Evolutionary conservation across 92 coral and sea anemone species (phyloP), one percentile per base, ranked within the genome.

Genomic region (Phenganax subtilis): DNA sequence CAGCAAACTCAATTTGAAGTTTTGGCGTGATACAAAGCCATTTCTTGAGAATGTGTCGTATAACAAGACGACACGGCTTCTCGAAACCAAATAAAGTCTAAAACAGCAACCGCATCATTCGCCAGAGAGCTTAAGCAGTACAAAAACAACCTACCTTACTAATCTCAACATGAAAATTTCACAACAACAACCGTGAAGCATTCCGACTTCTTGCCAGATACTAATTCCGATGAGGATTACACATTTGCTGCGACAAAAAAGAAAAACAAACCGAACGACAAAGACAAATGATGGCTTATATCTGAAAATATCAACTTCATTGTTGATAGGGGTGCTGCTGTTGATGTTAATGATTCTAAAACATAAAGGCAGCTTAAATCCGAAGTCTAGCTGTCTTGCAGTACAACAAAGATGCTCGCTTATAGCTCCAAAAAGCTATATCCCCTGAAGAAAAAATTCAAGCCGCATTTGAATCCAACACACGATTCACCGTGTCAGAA

Each of bases 301-400:
- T 37, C 61, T 5, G 15, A 12, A 20, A 27, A 81, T 10, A 54
- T 81, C 53, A 27, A 54, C 14, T 81, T 81, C 59, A 9, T 69
- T 52, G 77, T 70, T 30, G 85, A 82, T 44, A 82, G 70, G 5
- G 85, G 85, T 10, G 81, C 85, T 30, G 72, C 85, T 10, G 85
- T 82, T 57, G 81, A 82, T 30, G 65, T 71, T 9, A 82, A 71
- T 55, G 85, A 72, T 30, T 82, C 85, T 29, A 15, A 57, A 54
- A 82, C 85, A 10, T 82, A 72, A 31, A 71, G 72, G 17, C 85
- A 51, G 30, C 71, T 65, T 51, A 17, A 65, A 27, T 65, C 60
- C 9, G 29, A 51, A 31, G 71, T 65, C 31, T 20, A 65, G 29
- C 37, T 82, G 52, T 79, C 55, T 11, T 47, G 59, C 14, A 37